Base-by-base conservation (phyloP, 2,113 vertebrate genomes). In the Cheirogaleus medius region DNA sequence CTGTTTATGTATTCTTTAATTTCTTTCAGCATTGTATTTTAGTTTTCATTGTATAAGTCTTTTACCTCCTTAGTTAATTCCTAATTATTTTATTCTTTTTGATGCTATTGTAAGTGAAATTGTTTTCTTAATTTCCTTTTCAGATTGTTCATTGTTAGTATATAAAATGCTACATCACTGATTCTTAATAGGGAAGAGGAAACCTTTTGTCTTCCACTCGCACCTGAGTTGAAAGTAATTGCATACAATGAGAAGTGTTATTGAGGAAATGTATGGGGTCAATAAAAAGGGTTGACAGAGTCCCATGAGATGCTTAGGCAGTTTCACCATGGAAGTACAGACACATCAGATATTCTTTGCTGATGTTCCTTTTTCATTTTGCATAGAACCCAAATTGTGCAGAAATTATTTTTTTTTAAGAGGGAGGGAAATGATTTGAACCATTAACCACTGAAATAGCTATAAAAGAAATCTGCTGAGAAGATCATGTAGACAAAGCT, bases 351-450 rank as follows among this genome's bases (percentile, higher is more conserved):
- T 44, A 64, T 25, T 82, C 58, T 97, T 77, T 74, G 68, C 56
- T 64, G 71, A 84, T 87, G 56, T 71, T 90, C 69, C 44, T 66
- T 29, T 94, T 97, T 96, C 69, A 60, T 82, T 94, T 95, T 87
- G 54, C 32, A 54, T 66, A 25, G 80, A 69, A 92, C 18, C 18
- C 42, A 94, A 90, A 71, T 69, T 64, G 32, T 54, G 60, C 15
- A 88, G 47, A 84, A 66, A 60, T 78, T 54, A 71, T 60, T 78
- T 86, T 91, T 86, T 91, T 81, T 60, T 90, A 84, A 94, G 42
- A 94, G 64, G 44, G 27, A 95, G 82, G 69, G 56, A 95, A 88
- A 87, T 73, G 49, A 12, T 94, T 93, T 78, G 42, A 97, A 58
- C 20, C 0, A 69, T 17, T 63, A 74, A 87, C 89, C 6, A n/a